These are phyloP conservation scores for Chalcis sispes DNA, from an alignment of 2,888 invertebrate species.

Conservation along the genomic window DNA sequence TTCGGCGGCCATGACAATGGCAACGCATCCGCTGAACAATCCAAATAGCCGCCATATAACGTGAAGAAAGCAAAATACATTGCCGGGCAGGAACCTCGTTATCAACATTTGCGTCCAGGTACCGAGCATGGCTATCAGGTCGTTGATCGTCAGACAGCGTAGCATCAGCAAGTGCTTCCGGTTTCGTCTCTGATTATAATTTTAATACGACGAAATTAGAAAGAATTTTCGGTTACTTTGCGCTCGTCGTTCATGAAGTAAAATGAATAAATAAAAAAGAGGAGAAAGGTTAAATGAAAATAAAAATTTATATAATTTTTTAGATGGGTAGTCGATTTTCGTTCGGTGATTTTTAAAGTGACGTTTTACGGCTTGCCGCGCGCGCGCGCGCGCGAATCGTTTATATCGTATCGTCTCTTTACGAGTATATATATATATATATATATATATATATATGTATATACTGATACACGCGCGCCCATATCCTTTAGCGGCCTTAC, in stretches of 20 bases:
- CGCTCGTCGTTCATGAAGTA: no score
- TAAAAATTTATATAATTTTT: not conserved
- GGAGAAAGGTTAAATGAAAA: not conserved
- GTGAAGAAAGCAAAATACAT: slow-evolving; percentile 81
- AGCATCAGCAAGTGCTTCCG: slow-evolving; percentile 88
- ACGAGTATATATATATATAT: no score
- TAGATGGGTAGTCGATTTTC: slow-evolving; percentile 25
- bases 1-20: slow-evolving; percentile 92
- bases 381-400: no score
- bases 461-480: no score
- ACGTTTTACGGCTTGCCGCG: no score
- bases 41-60: slow-evolving; percentile 90
- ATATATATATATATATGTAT: no score
- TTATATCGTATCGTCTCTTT: no score
- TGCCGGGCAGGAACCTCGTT: slow-evolving; percentile 74
- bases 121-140: slow-evolving; percentile 87
- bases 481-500: no score
- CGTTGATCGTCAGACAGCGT: slow-evolving; percentile 87
- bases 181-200: slow-evolving; percentile 80
- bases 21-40: slow-evolving; percentile 91
- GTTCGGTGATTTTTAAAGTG: slow-evolving; percentile 16
- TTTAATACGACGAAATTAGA: slow-evolving; percentile 25
- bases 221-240: not conserved
- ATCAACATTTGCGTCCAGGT: slow-evolving; percentile 85
- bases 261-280: not conserved